phyloP scores from a whole-genome alignment of 2,797 vertebrate genomes.

The Alcedo quadribrachys region DNA sequence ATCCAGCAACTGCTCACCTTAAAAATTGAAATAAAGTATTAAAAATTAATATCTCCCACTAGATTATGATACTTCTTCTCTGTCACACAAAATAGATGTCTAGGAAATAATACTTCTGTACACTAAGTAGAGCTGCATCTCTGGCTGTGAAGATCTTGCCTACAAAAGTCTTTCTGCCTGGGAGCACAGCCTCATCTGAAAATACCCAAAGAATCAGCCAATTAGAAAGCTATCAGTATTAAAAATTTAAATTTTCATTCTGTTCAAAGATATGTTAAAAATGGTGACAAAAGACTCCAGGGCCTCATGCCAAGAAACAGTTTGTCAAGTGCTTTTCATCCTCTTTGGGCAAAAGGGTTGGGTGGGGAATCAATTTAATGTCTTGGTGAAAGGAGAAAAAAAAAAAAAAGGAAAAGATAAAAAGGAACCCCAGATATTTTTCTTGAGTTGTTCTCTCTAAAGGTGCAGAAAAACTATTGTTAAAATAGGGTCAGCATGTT shows the following conservation, averaged over 20 bases:
- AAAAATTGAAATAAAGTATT: slow-evolving; percentile 60
- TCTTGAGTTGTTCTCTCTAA: neutral
- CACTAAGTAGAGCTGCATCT: neutral
- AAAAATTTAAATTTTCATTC: slow-evolving; percentile 19
- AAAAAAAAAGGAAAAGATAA: neutral
- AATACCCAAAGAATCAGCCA: neutral
- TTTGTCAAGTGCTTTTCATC: neutral
- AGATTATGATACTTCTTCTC: slow-evolving; percentile 8
- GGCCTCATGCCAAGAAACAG: neutral
- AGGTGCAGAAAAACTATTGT: neutral
- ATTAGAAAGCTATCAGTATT: slow-evolving; percentile 25
- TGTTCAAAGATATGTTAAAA: neutral
- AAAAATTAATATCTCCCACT: slow-evolving; percentile 51
- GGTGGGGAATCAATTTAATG: neutral
- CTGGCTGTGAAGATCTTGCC: neutral
- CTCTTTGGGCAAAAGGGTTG: neutral
- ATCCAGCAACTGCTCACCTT: slow-evolving; percentile 19
- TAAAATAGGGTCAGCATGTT: neutral
- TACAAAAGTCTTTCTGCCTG: neutral
- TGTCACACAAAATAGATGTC: slow-evolving; percentile 27
- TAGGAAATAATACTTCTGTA: slow-evolving; percentile 22
- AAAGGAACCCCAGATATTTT: neutral
- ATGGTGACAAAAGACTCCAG: neutral
- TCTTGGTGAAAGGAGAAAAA: neutral
- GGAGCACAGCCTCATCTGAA: neutral